Base-by-base conservation (phyloP, 2,113 vertebrate species). In the Pycnonotus jocosus region DNA sequence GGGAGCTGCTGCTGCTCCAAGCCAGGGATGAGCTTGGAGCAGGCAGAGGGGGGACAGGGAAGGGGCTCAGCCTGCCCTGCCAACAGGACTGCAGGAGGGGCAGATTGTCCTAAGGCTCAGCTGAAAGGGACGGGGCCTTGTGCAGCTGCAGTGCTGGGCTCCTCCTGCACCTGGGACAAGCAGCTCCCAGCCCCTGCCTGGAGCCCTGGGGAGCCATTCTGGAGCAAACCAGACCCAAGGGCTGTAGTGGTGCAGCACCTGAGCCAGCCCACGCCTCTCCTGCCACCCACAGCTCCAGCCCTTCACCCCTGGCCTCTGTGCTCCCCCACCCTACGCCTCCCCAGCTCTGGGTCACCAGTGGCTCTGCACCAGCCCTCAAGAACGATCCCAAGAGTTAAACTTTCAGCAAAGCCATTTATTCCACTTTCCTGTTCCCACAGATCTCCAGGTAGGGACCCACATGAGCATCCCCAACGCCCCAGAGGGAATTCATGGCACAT, bases 321-420 rank as follows among this genome's bases (percentile, higher is more conserved):
- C 24, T 45, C 24, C 14, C 47, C 12, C 12, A 30, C 6, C 28
- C 37, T 30, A 38, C 9, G 2, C 9, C 20, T 40, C 42, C 50
- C 40, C 2, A 31, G 57, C 57, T 31, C 35, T 6, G 25, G 14
- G n/a, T 11, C 2, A 77, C 10, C 0, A 0, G 8, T 2, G 5
- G 17, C 64, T 91, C 40, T 45, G 42, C 7, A 3, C 25, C 15
- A 8, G 53, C 18, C 10, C 25, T 23, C 73, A 93, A 87, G 66
- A 93, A 97, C 0, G 0, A 66, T n/a, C 68, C 58, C 4, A 18
- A 85, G 35, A 5, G 51, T 54, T 0, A 33, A 72, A 51, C 18
- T 3, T 87, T 93, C 90, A 97, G 94, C 96, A 96, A 97, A 96
- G 96, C 96, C 96, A 96, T 97, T 97, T 96, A 97, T 96, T 97